phyloP scores from a whole-genome alignment of 2,888 invertebrate species.

The Rugalucina vietnamica region DNA sequence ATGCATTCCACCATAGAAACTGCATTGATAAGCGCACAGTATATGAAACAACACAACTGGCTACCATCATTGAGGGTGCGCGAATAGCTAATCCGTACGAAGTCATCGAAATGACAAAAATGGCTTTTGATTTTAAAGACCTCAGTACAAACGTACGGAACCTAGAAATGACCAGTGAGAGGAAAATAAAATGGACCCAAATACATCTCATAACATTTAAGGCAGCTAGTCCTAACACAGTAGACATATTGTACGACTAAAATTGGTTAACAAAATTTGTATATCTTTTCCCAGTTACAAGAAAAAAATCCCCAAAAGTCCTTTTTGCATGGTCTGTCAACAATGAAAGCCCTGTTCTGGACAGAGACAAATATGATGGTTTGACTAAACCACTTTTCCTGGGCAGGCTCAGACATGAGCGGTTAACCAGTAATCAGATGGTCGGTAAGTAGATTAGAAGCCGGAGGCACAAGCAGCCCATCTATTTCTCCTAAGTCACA shows the following conservation, averaged over 20 bases:
- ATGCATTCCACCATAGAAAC: not conserved
- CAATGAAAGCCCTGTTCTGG: not conserved
- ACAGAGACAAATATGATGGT: not conserved
- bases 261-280: not conserved
- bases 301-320: not conserved
- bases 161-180: not conserved
- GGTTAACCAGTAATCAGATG: no score
- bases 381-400: no score
- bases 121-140: slow-evolving; percentile 2
- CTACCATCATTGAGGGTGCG: not conserved
- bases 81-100: not conserved
- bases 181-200: not conserved
- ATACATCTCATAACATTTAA: not conserved
- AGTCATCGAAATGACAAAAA: not conserved
- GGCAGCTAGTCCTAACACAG: not conserved
- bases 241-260: not conserved
- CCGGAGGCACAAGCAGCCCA: no score
- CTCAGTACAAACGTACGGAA: not conserved
- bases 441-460: no score
- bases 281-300: not conserved
- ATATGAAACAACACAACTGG: not conserved
- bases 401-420: no score
- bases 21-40: not conserved
- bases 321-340: not conserved
- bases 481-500: no score